Percentiles rank a stretch among this genome's conserved stretches.
Conservation (phyloP, 1,140 invertebrate species). For the Chionoecetes opilio region DNA sequence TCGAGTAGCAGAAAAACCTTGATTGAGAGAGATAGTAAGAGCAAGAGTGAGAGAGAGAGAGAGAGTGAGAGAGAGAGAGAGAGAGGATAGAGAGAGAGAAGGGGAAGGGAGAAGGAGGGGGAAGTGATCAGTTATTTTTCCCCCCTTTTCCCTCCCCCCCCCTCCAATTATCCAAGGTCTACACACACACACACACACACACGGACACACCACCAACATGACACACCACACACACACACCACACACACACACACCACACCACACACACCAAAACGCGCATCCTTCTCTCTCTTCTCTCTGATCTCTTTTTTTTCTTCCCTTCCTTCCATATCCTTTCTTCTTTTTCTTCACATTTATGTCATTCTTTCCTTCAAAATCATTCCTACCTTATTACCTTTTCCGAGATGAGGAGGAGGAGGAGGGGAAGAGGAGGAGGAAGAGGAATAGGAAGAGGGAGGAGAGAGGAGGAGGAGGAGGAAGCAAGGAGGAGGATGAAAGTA, state of each 20-base stretch:
- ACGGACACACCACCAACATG: not conserved
- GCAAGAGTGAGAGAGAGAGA: not conserved
- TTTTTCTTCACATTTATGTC: no score
- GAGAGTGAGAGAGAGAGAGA: not conserved
- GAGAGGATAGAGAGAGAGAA: not conserved
- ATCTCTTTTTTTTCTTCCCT: no score
- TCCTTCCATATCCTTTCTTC: no score
- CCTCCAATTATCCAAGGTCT: not conserved
- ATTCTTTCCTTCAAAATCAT: no score
- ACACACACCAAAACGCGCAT: no score
- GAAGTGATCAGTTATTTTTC: not conserved
- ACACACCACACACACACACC: constrained; percentile 25
- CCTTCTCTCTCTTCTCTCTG: no score
- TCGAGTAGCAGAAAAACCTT: not conserved
- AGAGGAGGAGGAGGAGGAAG: no score
- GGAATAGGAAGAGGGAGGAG: no score
- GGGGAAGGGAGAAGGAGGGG: not conserved
- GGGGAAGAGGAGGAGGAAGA: no score
- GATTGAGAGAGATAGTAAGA: not conserved
- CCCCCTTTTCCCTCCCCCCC: not conserved
- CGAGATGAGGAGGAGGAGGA: no score
- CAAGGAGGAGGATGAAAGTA: no score
- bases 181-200: constrained; percentile 27
- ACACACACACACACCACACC: not conserved
- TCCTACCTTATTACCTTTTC: no score